phyloP scores from a whole-genome alignment of 2,113 vertebrate species.

The Prolemur simus region DNA sequence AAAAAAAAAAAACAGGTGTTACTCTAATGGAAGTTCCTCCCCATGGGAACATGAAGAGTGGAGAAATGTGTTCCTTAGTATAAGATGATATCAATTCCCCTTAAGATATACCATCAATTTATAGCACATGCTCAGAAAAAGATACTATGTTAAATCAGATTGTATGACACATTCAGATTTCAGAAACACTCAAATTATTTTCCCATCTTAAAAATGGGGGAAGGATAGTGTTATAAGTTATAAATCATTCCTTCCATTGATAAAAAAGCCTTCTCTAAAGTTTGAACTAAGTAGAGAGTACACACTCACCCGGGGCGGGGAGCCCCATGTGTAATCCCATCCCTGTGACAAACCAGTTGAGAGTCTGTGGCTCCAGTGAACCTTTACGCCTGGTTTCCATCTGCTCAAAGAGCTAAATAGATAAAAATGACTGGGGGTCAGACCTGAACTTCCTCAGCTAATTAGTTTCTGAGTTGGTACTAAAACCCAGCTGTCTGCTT shows the following conservation, averaged over 20 bases:
- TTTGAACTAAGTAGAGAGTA: neutral
- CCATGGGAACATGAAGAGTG: neutral
- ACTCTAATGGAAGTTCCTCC: neutral
- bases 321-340: neutral
- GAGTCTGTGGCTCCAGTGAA: neutral
- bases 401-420: neutral
- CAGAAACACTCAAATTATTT: slow-evolving; percentile 15
- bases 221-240: neutral
- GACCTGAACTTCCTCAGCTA: neutral
- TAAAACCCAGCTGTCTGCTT: neutral
- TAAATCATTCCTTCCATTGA: neutral
- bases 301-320: neutral
- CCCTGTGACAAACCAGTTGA: neutral
- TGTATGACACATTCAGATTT: slow-evolving; percentile 14
- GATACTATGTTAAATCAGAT: neutral
- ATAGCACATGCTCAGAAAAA: neutral
- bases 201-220: neutral
- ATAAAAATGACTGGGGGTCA: neutral
- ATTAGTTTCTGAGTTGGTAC: neutral
- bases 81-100: neutral
- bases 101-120: neutral
- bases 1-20: neutral
- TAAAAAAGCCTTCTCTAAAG: neutral
- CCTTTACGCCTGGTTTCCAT: neutral
- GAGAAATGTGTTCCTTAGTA: neutral